Evolutionary conservation across 2,797 vertebrate species (phyloP), one percentile per base, ranked within the genome.

Genomic region (Enteromius paludinosus): DNA sequence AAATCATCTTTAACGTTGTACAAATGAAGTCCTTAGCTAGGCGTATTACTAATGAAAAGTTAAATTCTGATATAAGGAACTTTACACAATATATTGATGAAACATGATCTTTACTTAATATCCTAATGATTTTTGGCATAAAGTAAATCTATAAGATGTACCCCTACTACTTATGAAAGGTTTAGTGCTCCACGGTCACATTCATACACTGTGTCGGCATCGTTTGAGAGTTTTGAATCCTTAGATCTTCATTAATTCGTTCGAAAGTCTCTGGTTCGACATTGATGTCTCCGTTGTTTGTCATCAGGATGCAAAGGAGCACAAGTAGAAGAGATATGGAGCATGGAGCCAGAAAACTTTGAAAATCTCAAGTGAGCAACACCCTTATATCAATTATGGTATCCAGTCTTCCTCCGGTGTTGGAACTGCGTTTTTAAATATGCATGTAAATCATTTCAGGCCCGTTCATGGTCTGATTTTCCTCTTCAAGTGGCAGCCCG

Each of bases 241-340:
- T 25, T 3, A 5, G 25, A 41, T 61, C 8, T 0, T 0, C 33
- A n/a, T 23, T 23, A 6, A 6, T 23, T 18, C 5, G 12, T 52
- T 52, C 0, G 3, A 38, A n/a, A 56, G 30, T 56, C 9, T 35
- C 35, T 35, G 35, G 35, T 2, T 4, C 30, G 0, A 56, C 30
- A 14, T 9, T 5, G 17, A 69, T 30, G 14, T 82, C 6, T 38
- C 23, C 66, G 10, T 70, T 43, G 23, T 33, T 12, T 7, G 35
- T 33, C 41, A 1, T 68, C 12, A 82, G 98, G 98, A 79, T 99
- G 96, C 89, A 97, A 96, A 93, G 98, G 98, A 85, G 95, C 97
- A 73, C 98, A 99, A 90, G 98, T 99, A 59, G 98, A 99, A 90
- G 98, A 99, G 93, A 99, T 99, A 83, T 99, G 98, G 98, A 99